These are phyloP conservation scores for Scaptomyza reducta DNA, from an alignment of 2,888 invertebrate genomes.

Conservation along the genomic window DNA sequence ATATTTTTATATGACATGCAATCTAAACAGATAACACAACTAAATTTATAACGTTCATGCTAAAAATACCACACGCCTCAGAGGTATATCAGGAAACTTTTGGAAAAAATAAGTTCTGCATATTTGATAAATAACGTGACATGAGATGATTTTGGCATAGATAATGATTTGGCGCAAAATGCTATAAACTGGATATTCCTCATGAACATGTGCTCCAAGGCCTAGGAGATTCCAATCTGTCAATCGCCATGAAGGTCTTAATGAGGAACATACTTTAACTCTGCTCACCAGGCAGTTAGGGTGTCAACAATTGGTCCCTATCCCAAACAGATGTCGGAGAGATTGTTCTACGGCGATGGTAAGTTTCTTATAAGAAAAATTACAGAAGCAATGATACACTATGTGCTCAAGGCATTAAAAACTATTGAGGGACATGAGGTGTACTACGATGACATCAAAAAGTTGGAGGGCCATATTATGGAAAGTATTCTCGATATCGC, in stretches of 20 bases:
- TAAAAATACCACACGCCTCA: slow-evolving; percentile 39
- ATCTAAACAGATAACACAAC: slow-evolving; percentile 21
- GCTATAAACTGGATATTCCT: slow-evolving; percentile 35
- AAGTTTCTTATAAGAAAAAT: slow-evolving; percentile 25
- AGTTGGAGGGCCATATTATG: slow-evolving; percentile 30
- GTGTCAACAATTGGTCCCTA: slow-evolving; percentile 59
- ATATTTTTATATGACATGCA: no score
- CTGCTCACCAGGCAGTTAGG: slow-evolving; percentile 71
- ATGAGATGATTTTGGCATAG: slow-evolving; percentile 52
- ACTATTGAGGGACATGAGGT: slow-evolving; percentile 54
- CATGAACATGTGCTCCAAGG: slow-evolving; percentile 60
- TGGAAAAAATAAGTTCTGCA: slow-evolving; percentile 25
- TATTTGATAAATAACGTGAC: slow-evolving; percentile 63
- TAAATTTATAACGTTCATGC: slow-evolving; percentile 38
- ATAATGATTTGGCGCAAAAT: slow-evolving; percentile 52
- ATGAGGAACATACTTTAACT: slow-evolving; percentile 69
- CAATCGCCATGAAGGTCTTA: slow-evolving; percentile 69
- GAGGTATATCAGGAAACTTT: slow-evolving; percentile 36
- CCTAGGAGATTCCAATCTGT: slow-evolving; percentile 65
- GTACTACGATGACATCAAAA: slow-evolving; percentile 59
- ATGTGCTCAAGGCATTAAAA: slow-evolving; percentile 43
- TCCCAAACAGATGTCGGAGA: slow-evolving; percentile 19
- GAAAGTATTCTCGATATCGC: slow-evolving; percentile 17
- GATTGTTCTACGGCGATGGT: slow-evolving; percentile 35
- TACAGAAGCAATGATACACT: slow-evolving; percentile 12